phyloP scores from a whole-genome alignment of 2,797 vertebrate genomes.

The Ambastaia sidthimunki region DNA sequence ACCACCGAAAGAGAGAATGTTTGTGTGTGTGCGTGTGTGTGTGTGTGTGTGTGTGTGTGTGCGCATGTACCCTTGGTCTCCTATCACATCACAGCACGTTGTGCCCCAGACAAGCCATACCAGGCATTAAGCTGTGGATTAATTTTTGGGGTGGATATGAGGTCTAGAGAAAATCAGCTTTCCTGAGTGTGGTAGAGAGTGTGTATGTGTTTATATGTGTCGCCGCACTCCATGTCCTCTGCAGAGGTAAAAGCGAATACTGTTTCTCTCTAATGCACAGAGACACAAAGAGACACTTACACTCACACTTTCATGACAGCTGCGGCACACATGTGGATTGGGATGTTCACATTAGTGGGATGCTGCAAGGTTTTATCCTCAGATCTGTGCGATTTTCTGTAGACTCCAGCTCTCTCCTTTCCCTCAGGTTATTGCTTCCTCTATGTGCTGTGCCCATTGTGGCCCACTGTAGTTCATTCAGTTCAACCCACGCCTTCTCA shows the following conservation, averaged over 20 bases:
- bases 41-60: not conserved
- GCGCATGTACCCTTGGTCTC: not conserved
- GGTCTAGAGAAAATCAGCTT: conserved; percentile 44
- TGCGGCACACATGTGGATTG: conserved; percentile 30
- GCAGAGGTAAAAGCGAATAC: conserved; percentile 19
- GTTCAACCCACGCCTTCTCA: conserved; percentile 4
- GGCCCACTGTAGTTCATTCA: conserved; percentile 10
- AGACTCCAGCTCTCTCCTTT: conserved; percentile 11
- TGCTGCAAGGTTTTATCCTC: conserved; percentile 22
- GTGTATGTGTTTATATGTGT: conserved; percentile 36
- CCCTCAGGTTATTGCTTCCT: conserved; percentile 9
- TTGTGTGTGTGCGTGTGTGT: no score
- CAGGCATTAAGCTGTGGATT: conserved; percentile 50
- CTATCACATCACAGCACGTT: conserved; percentile 43
- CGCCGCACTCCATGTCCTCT: conserved; percentile 7
- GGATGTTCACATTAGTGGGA: conserved; percentile 23
- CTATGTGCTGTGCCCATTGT: not conserved
- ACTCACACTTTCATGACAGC: not conserved
- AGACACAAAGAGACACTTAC: not conserved
- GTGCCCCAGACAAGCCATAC: conserved; percentile 42
- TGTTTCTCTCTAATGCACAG: conserved; percentile 1
- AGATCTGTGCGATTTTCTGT: conserved; percentile 17
- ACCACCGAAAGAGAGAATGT: not conserved
- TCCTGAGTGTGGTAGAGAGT: conserved; percentile 25
- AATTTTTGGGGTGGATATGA: conserved; percentile 39